phyloP scores from a whole-genome alignment of 2,888 invertebrate genomes.

The Sylvicola cinctus region DNA sequence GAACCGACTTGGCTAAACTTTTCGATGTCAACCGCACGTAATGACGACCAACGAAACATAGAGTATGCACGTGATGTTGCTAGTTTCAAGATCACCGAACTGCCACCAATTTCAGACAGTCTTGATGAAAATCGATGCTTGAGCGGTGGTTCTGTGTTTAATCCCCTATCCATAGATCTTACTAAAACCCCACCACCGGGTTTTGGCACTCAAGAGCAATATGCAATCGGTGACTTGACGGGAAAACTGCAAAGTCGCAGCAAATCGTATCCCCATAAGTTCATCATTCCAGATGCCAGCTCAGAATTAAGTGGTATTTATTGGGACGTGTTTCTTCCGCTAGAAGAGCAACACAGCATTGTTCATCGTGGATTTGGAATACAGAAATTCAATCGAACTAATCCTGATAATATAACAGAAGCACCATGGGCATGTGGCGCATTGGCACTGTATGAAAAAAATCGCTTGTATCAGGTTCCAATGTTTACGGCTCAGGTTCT shows the following conservation, averaged over 20 bases:
- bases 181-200: constrained; percentile 43
- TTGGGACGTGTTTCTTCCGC: constrained; percentile 69
- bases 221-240: constrained; percentile 72
- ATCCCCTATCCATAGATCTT: constrained; percentile 44
- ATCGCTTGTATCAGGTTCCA: constrained; percentile 44
- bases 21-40: constrained; percentile 39
- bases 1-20: constrained; percentile 67
- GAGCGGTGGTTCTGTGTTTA: constrained; percentile 52
- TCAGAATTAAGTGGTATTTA: constrained; percentile 53
- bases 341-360: constrained; percentile 60
- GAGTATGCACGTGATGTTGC: constrained; percentile 54
- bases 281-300: constrained; percentile 42
- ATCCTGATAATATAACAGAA: constrained; percentile 17
- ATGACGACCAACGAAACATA: constrained; percentile 44
- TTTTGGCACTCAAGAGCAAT: constrained; percentile 73
- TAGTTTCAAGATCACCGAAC: constrained; percentile 45
- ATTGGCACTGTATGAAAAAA: constrained; percentile 37
- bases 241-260: constrained; percentile 64
- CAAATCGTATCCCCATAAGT: constrained; percentile 42
- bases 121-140: constrained; percentile 34
- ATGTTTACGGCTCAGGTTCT: constrained; percentile 61
- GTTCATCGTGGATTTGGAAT: constrained; percentile 49
- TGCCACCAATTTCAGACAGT: constrained; percentile 40
- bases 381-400: constrained; percentile 16
- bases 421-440: constrained; percentile 34